Base-by-base conservation (phyloP, 2,888 invertebrate genomes). In the Phrixothrix hirtus region DNA sequence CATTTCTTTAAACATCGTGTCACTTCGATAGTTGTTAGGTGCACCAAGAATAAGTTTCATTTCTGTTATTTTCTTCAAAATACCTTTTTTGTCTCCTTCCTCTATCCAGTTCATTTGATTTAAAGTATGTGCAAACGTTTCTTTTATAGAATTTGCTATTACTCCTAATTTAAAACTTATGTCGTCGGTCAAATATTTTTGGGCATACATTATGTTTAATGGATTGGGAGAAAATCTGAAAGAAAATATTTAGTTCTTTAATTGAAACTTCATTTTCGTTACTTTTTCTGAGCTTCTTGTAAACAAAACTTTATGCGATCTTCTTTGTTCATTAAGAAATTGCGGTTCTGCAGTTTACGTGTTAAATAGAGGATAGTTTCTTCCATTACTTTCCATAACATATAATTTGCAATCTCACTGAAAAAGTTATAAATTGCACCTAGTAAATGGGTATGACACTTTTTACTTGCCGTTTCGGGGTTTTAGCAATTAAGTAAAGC, bases 21-120 rank as follows among this genome's bases (percentile, higher is more conserved):
- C 21, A 91, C 92, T 61, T 92, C 92, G 0, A 13, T 62, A 61
- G 7, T 49, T 12, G 14, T 64, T 61, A 1, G 62, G 56, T 60
- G 63, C 62, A 1, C 69, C 70, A 11, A 69, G 51, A 2, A 58
- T 42, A 10, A 58, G 41, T 0, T 59, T 58, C 1, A 68, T 57
- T 13, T 58, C 53, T 29, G 55, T 29, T 9, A 66, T 30, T 7
- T 57, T 55, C 10, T 59, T 32, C 1, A 59, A 3, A n/a, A 60
- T 55, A 1, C 46, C 32, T 9, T 34, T 25, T 50, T 59, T 65
- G 2, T 64, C 62, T 7, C 38, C 29, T 9, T 57, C 37, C 32
- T 69, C 65, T 38, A 68, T 62, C 68, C 68, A 70, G 2, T 58
- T 38, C 10, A 42, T 57, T 17, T 57, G 54, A 16, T 31, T 15